phyloP scores from a whole-genome alignment of 1,140 invertebrate species.

The Charaxes varanes region DNA sequence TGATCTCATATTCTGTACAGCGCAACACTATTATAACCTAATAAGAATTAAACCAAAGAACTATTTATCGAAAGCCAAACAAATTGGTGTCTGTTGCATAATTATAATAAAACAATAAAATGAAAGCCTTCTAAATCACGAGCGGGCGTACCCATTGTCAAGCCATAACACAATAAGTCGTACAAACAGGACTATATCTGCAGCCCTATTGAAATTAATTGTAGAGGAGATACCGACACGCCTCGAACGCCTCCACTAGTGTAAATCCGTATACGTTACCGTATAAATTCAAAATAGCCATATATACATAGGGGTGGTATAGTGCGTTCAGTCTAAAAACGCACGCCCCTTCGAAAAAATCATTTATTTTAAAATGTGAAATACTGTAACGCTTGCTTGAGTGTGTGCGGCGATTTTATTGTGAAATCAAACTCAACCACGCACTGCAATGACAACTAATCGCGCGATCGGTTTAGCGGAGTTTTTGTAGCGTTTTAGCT shows the following conservation, averaged over 20 bases:
- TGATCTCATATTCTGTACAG: too few species aligned
- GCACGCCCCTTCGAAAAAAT: not conserved
- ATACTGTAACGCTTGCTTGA: too few species aligned
- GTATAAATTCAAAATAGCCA: not conserved
- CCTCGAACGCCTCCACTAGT: constrained; percentile 3
- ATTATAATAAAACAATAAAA: constrained; percentile 18
- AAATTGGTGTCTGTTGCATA: too few species aligned
- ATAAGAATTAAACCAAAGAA: too few species aligned
- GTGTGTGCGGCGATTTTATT: too few species aligned
- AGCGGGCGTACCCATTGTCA: constrained; percentile 18
- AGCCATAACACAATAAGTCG: constrained; percentile 6
- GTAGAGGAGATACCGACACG: constrained; percentile 1
- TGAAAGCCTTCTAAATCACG: constrained; percentile 16
- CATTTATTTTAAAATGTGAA: not conserved
- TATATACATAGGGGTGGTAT: not conserved
- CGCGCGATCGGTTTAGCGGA: too few species aligned
- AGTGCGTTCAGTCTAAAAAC: too few species aligned
- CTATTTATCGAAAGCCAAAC: too few species aligned
- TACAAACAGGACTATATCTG: constrained; percentile 2
- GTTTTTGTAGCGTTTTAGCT: too few species aligned
- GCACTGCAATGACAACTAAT: too few species aligned
- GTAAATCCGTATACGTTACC: constrained; percentile 1
- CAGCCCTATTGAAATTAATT: constrained; percentile 14
- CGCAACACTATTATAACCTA: too few species aligned
- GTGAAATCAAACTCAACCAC: too few species aligned